Conservation (phyloP, 2,888 invertebrate genomes). For the Scaptomyza flava region DNA sequence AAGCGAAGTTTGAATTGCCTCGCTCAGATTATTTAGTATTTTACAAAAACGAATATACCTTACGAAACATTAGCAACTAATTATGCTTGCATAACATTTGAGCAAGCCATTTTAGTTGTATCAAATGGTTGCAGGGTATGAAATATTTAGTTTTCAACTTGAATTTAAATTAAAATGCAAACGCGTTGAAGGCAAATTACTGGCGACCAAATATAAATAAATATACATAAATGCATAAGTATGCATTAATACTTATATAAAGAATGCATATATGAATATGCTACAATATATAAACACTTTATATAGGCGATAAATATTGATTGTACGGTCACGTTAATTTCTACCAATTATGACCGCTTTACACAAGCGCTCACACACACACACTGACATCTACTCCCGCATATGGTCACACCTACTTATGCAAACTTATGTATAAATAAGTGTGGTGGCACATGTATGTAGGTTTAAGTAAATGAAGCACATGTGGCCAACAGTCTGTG, state of each 20-base stretch:
- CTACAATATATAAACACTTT: slow-evolving; percentile 29
- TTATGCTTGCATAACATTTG: background rate
- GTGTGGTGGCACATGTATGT: background rate
- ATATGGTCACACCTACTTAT: slow-evolving; percentile 12
- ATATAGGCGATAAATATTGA: slow-evolving; percentile 72
- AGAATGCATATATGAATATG: slow-evolving; percentile 32
- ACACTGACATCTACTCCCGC: background rate
- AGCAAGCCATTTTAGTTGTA: too few relatives aligned
- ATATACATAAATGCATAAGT: slow-evolving; percentile 32
- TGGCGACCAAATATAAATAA: slow-evolving; percentile 40
- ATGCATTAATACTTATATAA: slow-evolving; percentile 20
- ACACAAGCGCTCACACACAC: slow-evolving; percentile 24
- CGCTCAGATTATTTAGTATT: too few relatives aligned
- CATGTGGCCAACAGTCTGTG: slow-evolving; percentile 34
- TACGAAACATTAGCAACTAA: too few relatives aligned
- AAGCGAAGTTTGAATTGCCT: too few relatives aligned
- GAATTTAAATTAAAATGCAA: slow-evolving; percentile 78
- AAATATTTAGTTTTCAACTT: slow-evolving; percentile 60
- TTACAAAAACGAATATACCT: background rate
- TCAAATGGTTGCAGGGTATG: slow-evolving; percentile 17
- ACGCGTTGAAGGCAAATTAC: slow-evolving; percentile 60
- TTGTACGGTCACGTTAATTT: slow-evolving; percentile 74
- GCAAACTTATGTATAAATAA: slow-evolving; percentile 19
- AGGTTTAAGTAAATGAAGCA: slow-evolving; percentile 2
- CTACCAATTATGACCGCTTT: slow-evolving; percentile 70